These are phyloP conservation scores for Ctenicera cuprea DNA, from an alignment of 2,888 invertebrate genomes.

Conservation along the genomic window DNA sequence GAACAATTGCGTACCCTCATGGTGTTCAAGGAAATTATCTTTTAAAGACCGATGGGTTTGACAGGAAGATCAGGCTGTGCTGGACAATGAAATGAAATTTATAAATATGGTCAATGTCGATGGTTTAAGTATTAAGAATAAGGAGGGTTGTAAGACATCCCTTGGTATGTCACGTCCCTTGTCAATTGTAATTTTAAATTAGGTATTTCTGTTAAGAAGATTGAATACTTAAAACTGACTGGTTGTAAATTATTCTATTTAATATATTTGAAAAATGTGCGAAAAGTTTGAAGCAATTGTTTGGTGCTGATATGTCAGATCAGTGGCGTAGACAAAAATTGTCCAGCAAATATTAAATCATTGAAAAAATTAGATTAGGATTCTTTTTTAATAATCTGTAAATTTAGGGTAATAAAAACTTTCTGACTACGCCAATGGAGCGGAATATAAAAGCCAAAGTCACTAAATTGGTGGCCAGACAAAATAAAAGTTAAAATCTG, in stretches of 20 bases:
- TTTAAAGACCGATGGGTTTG: constrained; percentile 33
- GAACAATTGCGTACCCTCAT: not conserved
- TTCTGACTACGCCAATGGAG: too few species aligned
- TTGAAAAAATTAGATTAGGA: too few species aligned
- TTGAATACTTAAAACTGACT: constrained; percentile 18
- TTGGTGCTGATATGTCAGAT: too few species aligned
- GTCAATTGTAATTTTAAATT: constrained; percentile 46
- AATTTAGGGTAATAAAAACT: too few species aligned
- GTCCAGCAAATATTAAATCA: too few species aligned
- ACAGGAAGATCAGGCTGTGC: constrained; percentile 40
- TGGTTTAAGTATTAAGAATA: constrained; percentile 18
- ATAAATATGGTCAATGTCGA: constrained; percentile 49
- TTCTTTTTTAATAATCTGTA: too few species aligned
- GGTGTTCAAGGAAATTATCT: constrained; percentile 12
- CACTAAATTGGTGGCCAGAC: too few species aligned
- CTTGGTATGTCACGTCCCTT: constrained; percentile 43
- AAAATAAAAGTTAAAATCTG: too few species aligned
- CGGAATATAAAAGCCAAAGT: too few species aligned
- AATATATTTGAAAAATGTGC: not conserved
- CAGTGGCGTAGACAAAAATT: too few species aligned
- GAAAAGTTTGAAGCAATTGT: too few species aligned
- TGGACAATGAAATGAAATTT: constrained; percentile 33
- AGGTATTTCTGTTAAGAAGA: constrained; percentile 41
- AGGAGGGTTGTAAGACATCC: constrained; percentile 5
- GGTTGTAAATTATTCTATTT: not conserved